Base-by-base conservation (phyloP, 2,797 vertebrate species). In the Amniataba percoides region DNA sequence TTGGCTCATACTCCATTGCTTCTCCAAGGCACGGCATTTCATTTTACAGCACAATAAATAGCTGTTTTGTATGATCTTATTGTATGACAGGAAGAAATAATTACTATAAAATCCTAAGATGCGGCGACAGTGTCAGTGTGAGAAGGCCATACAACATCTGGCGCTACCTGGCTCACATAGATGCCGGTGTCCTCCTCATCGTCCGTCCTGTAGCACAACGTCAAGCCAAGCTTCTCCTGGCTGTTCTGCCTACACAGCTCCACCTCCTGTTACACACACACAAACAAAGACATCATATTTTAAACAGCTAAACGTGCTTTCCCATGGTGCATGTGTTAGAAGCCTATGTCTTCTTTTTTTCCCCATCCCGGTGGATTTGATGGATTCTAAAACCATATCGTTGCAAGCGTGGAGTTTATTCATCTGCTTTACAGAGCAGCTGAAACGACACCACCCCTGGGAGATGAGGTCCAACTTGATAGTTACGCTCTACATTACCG, bases 171-270 rank as follows among this genome's bases (percentile, higher is more conserved):
- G 2, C 98, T 97, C 87, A 99, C 96, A 82, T 98, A 99, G 90
- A 99, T 99, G 68, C 96, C 96, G 0, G 78, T 95, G 91, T 99
- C 98, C 74, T 99, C 98, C 80, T 99, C 98, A 7, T 99, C 97
- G 56, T 99, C 98, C 0, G 98, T 99, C 73, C 97, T 94, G 93
- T 99, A 99, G 81, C 98, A 99, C 59, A 99, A 95, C 12, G 98
- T 99, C 88, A 99, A 92, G 9, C 98, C 98, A 56, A 99, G 94
- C 89, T 98, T 99, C 90, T 99, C 98, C 82, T 97, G 97, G 90
- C 94, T 98, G 95, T 94, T 96, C 87, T 96, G 68, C 15, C 97
- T 95, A 58, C 96, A 97, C 85, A 99, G 90, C 88, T 97, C 97
- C 80, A 99, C 96, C 82, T 98, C 97, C 98, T 99, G 87, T 67